Percentiles rank a stretch among this genome's conserved stretches.
Evolutionary conservation across 2,888 invertebrate species (phyloP).

Genomic region (Hirtodrosophila alboralis): DNA sequence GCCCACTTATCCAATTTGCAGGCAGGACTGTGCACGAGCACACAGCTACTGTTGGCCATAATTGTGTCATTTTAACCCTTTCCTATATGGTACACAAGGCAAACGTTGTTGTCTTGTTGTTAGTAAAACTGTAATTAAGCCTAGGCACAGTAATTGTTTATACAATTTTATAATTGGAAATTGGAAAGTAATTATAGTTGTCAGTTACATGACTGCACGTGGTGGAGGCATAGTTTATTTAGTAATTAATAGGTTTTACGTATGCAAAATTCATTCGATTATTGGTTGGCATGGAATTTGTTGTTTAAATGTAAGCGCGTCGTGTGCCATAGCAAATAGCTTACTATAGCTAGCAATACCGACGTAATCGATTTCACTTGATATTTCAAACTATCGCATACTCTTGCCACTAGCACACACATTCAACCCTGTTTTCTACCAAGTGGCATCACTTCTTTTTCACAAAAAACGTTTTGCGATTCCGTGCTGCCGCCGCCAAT

Average conservation of each 20-base stretch:
- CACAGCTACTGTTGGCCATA: slow-evolving; percentile 35
- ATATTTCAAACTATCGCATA: background rate
- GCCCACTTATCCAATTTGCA: slow-evolving; percentile 66
- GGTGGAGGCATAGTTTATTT: slow-evolving; percentile 45
- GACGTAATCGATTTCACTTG: slow-evolving; percentile 17
- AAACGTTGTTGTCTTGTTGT: slow-evolving; percentile 25
- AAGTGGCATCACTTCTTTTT: slow-evolving; percentile 44
- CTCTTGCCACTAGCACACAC: background rate
- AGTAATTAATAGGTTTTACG: slow-evolving; percentile 54
- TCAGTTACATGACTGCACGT: slow-evolving; percentile 49
- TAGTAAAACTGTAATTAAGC: slow-evolving; percentile 66
- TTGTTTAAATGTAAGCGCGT: slow-evolving; percentile 19
- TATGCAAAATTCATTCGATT: slow-evolving; percentile 6
- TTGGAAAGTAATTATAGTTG: slow-evolving; percentile 77
- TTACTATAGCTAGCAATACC: background rate
- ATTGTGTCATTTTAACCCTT: slow-evolving; percentile 76
- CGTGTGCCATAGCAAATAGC: slow-evolving; percentile 20
- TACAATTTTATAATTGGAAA: slow-evolving; percentile 73
- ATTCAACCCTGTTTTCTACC: slow-evolving; percentile 1
- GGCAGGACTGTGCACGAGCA: slow-evolving; percentile 25
- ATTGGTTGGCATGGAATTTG: background rate
- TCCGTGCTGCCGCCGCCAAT: slow-evolving; percentile 30
- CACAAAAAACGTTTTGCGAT: slow-evolving; percentile 49
- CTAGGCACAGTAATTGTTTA: slow-evolving; percentile 67
- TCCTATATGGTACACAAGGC: slow-evolving; percentile 13